These are phyloP conservation scores for Myrmophylax atrothorax DNA, from an alignment of 2,113 vertebrate genomes.

Conservation along the genomic window DNA sequence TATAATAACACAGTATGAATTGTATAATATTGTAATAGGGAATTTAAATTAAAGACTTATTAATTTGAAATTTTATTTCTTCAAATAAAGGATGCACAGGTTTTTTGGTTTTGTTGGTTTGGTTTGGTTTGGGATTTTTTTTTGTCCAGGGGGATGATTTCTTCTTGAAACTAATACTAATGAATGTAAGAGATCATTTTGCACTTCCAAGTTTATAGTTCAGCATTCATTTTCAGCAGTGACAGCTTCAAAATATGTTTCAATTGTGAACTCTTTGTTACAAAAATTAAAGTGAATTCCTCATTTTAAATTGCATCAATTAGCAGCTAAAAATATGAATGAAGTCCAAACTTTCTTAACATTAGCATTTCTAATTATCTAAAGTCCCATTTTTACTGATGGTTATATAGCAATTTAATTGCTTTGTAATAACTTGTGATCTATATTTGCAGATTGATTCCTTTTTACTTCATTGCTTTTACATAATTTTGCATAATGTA, in stretches of 20 bases:
- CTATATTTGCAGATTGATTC: slow-evolving; percentile 46
- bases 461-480: slow-evolving; percentile 31
- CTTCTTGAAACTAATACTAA: not conserved
- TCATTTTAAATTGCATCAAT: slow-evolving; percentile 58
- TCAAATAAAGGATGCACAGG: not conserved
- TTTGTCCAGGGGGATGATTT: not conserved
- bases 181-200: not conserved
- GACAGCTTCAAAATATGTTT: slow-evolving; percentile 18
- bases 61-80: not conserved
- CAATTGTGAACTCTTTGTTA: not conserved
- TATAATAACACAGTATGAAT: not conserved
- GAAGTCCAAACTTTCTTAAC: slow-evolving; percentile 20
- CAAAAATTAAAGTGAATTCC: slow-evolving; percentile 8
- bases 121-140: not conserved
- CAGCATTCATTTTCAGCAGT: not conserved
- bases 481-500: slow-evolving; percentile 50
- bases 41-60: not conserved
- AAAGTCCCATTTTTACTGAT: slow-evolving; percentile 37
- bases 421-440: slow-evolving; percentile 47
- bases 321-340: slow-evolving; percentile 32
- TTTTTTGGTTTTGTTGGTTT: not conserved
- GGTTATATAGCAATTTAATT: slow-evolving; percentile 46
- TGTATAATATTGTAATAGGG: not conserved
- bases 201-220: not conserved
- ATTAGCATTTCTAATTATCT: slow-evolving; percentile 62